Evolutionary conservation across 2,888 invertebrate species (phyloP), one percentile per base, ranked within the genome.

Genomic region (Pinctada fucata): DNA sequence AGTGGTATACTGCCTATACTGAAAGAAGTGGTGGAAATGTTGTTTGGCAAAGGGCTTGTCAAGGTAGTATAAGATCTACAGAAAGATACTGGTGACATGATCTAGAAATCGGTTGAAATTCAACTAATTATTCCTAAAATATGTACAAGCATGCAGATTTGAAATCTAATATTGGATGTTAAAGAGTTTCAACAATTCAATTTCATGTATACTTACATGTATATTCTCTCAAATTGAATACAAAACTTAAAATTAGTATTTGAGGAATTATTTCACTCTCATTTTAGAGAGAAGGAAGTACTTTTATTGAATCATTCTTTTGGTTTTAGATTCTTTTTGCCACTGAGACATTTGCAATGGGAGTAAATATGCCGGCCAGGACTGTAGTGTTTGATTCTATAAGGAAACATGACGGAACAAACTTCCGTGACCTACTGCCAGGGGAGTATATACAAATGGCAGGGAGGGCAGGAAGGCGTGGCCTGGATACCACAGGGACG

Each of bases 291-390:
- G 31, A 31, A 31, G 31, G 31, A 31, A 31, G 31, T 31, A 31
- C 31, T 31, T 31, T 31, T 31, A 31, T 31, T 31, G 31, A 31
- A 31, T 31, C 31, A 31, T 31, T 31, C 31, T 31, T 31, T 31
- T 31, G 31, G 31, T 31, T 94, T 2, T 93, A 97, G 95, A 94
- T 99, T 71, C 93, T 99, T 3, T 99, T 99, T 93, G 99, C 99
- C 0, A 99, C 99, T 0, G 99, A 99, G 94, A 99, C 99, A 0
- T 99, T 99, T 93, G 99, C 99, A 0, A 99, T 99, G 98, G 99
- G 99, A 0, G 98, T 99, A 2, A 99, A 99, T 93, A 99, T 99
- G 99, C 99, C 99, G 0, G 98, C 99, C 0, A 94, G 98, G 16
- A 99, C 99, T 0, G 99, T 99, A 0, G 96, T 99, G 13, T 99